Percentiles rank a stretch among this genome's conserved stretches.
Conservation (phyloP, 2,888 invertebrate genomes). For the Temnothorax rugatulus region DNA sequence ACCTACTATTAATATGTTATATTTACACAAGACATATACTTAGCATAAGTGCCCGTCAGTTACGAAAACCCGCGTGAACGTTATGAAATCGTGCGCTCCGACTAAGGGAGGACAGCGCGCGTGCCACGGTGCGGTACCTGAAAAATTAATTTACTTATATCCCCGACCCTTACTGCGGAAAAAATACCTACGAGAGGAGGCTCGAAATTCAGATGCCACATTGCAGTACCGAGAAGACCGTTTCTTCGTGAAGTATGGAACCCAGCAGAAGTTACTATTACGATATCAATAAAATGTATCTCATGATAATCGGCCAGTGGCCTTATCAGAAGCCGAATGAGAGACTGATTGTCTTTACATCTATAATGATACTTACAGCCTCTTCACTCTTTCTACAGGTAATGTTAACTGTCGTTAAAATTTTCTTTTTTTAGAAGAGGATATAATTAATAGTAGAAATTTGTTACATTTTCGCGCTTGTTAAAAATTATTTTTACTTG, state of each 20-base stretch:
- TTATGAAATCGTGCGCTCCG: not conserved
- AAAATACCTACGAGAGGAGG: not conserved
- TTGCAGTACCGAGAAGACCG: not conserved
- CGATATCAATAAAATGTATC: not conserved
- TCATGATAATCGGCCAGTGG: not conserved
- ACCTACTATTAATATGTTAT: not conserved
- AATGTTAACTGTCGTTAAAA: not conserved
- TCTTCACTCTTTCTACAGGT: not conserved
- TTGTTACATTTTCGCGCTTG: not conserved
- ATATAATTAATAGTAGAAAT: not conserved
- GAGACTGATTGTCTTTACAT: not conserved
- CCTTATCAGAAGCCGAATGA: constrained; percentile 8
- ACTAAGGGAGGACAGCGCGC: not conserved
- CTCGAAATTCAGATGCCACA: not conserved
- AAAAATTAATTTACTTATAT: too few relatives aligned
- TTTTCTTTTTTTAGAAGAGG: not conserved
- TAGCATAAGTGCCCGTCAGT: not conserved
- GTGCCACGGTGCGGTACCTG: too few relatives aligned
- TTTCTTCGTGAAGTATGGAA: not conserved
- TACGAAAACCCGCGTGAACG: not conserved
- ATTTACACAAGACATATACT: not conserved
- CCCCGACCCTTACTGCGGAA: not conserved
- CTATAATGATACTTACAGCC: not conserved
- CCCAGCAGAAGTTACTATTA: not conserved
- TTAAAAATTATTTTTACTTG: not conserved